Evolutionary conservation across 2,113 vertebrate genomes (phyloP), one percentile per base, ranked within the genome.

Genomic region (Colossoma macropomum): DNA sequence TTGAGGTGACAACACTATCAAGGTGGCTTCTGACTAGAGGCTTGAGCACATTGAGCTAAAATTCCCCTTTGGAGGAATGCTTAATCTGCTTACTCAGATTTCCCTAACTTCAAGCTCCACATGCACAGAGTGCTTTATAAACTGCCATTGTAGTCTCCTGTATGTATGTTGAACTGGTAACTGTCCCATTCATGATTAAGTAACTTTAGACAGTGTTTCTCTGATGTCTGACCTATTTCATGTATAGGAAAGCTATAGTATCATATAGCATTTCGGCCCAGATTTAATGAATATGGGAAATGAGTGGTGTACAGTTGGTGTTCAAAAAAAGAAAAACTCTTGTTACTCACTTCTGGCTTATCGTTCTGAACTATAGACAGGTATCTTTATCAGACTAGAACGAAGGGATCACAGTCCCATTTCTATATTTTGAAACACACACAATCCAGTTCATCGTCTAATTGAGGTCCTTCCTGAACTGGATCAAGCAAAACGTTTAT

Each of bases 71-170:
- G 60, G 48, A 75, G 66, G 81, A 85, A 89, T 84, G 79, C 79
- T 84, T 86, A 89, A 89, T 86, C 76, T 74, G 59, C 72, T 87
- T 87, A 84, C 72, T 80, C 69, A 30, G 59, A 73, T 82, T 85
- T 84, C 82, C 34, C 8, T 48, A 62, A 21, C 27, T 63, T 65
- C 62, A 54, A 76, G 63, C 50, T 72, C 16, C 62, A 66, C 48
- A 54, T 60, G 63, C 75, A 72, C 70, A 82, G 59, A 59, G 17
- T 74, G 50, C 79, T 79, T 27, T 45, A 79, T 32, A 60, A 78
- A 48, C 27, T 54, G 48, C 30, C 70, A 77, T 28, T 76, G 28
- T 73, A 27, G 12, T 66, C 69, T 68, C 19, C 50, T 75, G 50
- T 54, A 83, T 77, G n/a, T 23, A 62, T 38, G 27, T 60, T 73